Conservation (phyloP, 2,113 vertebrate genomes). For the Melanerpes formicivorus region DNA sequence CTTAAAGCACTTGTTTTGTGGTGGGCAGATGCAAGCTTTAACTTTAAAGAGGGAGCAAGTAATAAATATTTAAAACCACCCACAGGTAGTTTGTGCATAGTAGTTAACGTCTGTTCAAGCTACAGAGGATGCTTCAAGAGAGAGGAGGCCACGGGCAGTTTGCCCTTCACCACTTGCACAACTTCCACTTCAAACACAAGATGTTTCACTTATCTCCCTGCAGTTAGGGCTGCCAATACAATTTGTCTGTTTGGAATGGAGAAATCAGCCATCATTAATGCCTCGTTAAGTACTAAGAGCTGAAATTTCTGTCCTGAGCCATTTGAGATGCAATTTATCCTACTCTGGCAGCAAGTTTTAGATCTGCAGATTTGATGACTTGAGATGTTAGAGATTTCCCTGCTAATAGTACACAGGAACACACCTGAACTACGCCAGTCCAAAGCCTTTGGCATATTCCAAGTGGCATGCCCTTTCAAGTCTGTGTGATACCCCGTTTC, state of each 20-base stretch:
- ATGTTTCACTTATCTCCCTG: not conserved
- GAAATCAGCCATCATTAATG: not conserved
- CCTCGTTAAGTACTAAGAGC: not conserved
- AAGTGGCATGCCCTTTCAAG: not conserved
- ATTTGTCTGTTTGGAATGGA: not conserved
- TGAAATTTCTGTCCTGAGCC: not conserved
- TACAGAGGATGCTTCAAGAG: constrained; percentile 21
- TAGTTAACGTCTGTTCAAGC: constrained; percentile 12
- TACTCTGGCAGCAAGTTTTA: not conserved
- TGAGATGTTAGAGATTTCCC: not conserved
- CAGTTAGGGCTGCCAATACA: not conserved
- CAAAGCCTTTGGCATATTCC: not conserved
- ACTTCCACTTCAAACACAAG: constrained; percentile 9
- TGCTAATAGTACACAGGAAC: not conserved
- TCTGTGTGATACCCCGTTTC: not conserved
- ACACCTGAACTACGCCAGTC: not conserved
- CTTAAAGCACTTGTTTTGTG: constrained; percentile 38
- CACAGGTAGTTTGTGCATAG: constrained; percentile 11
- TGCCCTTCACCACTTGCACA: constrained; percentile 7
- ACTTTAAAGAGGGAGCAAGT: not conserved
- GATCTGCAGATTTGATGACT: not conserved
- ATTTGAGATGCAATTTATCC: not conserved
- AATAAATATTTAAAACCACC: constrained; percentile 58
- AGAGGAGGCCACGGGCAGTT: not conserved
- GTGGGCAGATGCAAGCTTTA: constrained; percentile 22